phyloP scores from a whole-genome alignment of 2,113 vertebrate species.

The Siphamia tubifer region DNA sequence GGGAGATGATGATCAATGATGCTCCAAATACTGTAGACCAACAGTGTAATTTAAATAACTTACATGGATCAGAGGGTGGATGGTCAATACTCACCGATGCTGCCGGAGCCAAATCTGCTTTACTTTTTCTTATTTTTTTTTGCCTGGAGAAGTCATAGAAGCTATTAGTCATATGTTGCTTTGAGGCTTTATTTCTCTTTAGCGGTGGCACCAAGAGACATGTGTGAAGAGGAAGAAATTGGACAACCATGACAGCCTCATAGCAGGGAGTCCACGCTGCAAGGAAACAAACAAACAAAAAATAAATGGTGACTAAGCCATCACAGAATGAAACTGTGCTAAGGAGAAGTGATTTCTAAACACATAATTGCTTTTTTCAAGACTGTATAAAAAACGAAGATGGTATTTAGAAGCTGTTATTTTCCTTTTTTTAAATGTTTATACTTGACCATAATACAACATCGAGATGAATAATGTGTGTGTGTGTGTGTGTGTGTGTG shows the following conservation, averaged over 20 bases:
- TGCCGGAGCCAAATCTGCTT: neutral
- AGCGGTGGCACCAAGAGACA: neutral
- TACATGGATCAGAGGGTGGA: neutral
- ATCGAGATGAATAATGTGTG: too few species aligned
- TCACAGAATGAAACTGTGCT: neutral
- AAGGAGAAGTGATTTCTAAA: neutral
- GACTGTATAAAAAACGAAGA: too few species aligned
- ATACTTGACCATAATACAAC: too few species aligned
- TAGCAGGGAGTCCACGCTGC: neutral
- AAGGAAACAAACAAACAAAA: neutral
- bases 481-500: too few species aligned
- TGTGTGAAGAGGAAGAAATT: neutral
- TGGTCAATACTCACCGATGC: neutral
- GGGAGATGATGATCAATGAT: neutral
- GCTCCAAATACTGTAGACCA: too few species aligned
- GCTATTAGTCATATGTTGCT: neutral
- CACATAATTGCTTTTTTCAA: too few species aligned
- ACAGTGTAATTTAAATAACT: neutral
- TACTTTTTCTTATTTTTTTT: too few species aligned
- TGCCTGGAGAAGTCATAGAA: neutral
- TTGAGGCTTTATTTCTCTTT: neutral
- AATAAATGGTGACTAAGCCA: neutral
- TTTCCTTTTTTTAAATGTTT: too few species aligned
- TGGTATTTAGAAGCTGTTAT: too few species aligned
- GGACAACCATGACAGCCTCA: neutral